A percentile compares a stretch with the other conserved stretches of the same genome.
phyloP scores from a whole-genome alignment of 2,113 vertebrate species.

The Vimba vimba region DNA sequence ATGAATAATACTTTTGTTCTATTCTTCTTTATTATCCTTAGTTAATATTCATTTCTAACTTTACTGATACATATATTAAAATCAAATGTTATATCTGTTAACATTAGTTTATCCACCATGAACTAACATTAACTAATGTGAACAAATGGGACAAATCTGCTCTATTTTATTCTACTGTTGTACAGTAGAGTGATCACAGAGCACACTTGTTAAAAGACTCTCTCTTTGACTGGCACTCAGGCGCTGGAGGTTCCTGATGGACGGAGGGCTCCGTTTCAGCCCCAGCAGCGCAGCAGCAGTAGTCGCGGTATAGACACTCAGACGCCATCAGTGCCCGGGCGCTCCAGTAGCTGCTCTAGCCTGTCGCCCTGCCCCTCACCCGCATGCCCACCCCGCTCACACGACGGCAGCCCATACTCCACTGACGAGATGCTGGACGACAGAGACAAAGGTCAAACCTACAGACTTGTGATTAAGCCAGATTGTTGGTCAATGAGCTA shows the following conservation, averaged over 20 bases:
- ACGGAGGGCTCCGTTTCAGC: conserved; percentile 90
- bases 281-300: conserved; percentile 90
- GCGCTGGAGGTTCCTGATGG: conserved; percentile 94
- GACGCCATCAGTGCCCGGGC: conserved; percentile 88
- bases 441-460: conserved; percentile 88
- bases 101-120: too few relatives aligned
- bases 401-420: conserved; percentile 94
- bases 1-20: too few relatives aligned
- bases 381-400: conserved; percentile 89
- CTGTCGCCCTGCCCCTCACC: conserved; percentile 90
- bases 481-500: not conserved
- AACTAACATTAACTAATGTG: too few relatives aligned
- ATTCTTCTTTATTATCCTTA: too few relatives aligned
- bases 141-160: too few relatives aligned
- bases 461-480: not conserved
- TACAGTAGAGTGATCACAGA: not conserved
- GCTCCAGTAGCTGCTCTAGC: conserved; percentile 88
- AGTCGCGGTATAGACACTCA: conserved; percentile 91
- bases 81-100: not conserved
- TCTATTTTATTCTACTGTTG: not conserved
- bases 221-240: conserved; percentile 69
- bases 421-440: conserved; percentile 92
- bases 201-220: not conserved
- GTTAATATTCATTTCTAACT: too few relatives aligned
- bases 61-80: not conserved